Base-by-base conservation (phyloP, 2,797 vertebrate species). In the Anableps anableps region DNA sequence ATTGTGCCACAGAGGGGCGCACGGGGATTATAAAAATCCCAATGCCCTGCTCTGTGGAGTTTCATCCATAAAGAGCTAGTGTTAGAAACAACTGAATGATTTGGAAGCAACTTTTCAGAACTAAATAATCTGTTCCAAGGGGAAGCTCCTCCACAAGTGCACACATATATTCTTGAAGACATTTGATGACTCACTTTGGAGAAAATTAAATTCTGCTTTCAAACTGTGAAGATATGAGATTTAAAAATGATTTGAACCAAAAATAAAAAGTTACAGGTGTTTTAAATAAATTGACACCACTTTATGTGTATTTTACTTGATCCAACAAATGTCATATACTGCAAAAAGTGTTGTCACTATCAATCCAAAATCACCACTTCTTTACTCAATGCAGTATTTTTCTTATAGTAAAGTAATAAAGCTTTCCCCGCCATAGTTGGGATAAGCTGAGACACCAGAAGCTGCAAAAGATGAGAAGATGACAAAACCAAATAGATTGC, bases 401-500 rank as follows among this genome's bases (percentile, higher is more conserved):
- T 17, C 34, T 66, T 1, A 41, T 79, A 38, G 41, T 74, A 16
- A n/a, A 43, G 9, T 5, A 38, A 48, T 43, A 17, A 45, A 68
- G 7, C 10, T 5, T 53, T 43, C 21, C 34, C 4, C 29, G 36
- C n/a, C 1, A 50, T n/a, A 53, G 26, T 68, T 9, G 2, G 16
- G 41, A 8, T 10, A 45, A 23, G 53, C 19, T 34, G 29, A 76
- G 50, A 82, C 47, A 66, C 29, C 19, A 83, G 71, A 83, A 50
- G 77, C 55, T 73, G 47, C 1, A 0, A 16, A 45, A 75, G 58
- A 82, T 79, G 66, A 80, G 41, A 72, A 77, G 84, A 83, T 76
- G 23, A 62, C 64, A 29, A 77, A 68, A 83, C 83, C 17, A 81
- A 78, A 72, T 64, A 79, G 70, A 86, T 75, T 60, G 26, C 74